These are phyloP conservation scores for Melitaea athalia DNA, from an alignment of 2,888 invertebrate genomes.

Conservation along the genomic window DNA sequence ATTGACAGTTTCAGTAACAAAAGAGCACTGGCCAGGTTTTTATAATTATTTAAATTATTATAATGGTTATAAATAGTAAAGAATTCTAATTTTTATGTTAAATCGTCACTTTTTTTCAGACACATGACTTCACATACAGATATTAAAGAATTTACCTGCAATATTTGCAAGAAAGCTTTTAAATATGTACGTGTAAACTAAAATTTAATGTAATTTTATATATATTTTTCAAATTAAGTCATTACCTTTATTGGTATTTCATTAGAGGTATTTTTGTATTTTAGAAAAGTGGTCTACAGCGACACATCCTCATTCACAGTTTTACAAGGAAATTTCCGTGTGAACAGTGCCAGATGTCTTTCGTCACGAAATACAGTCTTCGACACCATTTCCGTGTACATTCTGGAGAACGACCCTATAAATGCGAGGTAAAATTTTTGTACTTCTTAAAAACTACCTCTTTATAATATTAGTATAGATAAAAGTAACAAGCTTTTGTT, in stretches of 20 bases:
- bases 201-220: background rate
- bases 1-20: conserved; percentile 49
- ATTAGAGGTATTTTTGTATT: conserved; percentile 31
- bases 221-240: background rate
- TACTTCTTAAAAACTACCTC: too few relatives aligned
- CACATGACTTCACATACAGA: conserved; percentile 52
- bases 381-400: conserved; percentile 63
- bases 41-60: background rate
- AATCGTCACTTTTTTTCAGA: conserved; percentile 48
- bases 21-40: conserved; percentile 43
- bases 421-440: conserved; percentile 56
- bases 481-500: too few relatives aligned
- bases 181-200: conserved; percentile 54
- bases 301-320: conserved; percentile 56
- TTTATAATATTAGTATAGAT: too few relatives aligned
- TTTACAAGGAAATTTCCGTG: conserved; percentile 55
- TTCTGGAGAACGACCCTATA: conserved; percentile 66
- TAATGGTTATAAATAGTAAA: background rate
- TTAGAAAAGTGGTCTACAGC: conserved; percentile 47
- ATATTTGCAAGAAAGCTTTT: conserved; percentile 60
- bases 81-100: background rate
- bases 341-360: conserved; percentile 60
- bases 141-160: conserved; percentile 51
- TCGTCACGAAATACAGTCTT: conserved; percentile 47
- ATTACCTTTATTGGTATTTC: background rate